Conservation (phyloP, 1,140 invertebrate genomes). For the Sarcophaga peregrina region DNA sequence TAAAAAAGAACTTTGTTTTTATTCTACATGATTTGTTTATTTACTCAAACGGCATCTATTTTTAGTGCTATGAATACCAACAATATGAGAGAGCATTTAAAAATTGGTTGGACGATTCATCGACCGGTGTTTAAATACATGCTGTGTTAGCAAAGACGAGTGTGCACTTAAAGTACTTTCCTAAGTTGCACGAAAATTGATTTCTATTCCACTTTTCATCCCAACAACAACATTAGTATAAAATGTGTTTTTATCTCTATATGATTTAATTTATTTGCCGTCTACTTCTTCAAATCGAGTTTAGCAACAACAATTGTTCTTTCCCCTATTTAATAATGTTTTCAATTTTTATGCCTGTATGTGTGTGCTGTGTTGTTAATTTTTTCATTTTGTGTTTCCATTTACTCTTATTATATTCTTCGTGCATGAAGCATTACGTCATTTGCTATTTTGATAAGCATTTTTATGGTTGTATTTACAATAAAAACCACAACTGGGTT, state of each 20-base stretch:
- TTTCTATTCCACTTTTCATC: neutral
- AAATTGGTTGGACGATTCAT: no score
- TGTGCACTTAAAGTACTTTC: neutral
- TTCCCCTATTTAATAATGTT: neutral
- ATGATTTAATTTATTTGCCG: neutral
- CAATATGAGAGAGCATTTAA: no score
- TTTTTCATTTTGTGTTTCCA: neutral
- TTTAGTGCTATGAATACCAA: no score
- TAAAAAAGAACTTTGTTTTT: no score
- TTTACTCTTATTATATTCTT: constrained; percentile 23
- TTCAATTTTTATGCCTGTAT: neutral
- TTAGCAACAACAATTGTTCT: neutral
- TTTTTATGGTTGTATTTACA: constrained; percentile 3
- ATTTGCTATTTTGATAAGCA: constrained; percentile 58
- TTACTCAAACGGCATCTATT: no score
- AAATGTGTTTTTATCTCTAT: neutral
- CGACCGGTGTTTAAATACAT: no score
- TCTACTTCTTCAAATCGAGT: neutral
- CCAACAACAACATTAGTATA: neutral
- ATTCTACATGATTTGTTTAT: no score
- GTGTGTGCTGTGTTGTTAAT: neutral
- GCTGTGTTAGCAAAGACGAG: neutral
- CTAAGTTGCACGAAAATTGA: neutral
- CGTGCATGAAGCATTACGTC: constrained; percentile 54
- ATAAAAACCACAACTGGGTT: constrained; percentile 16